phyloP scores from a whole-genome alignment of 2,888 invertebrate species.

The Cryptus viduatorius region DNA sequence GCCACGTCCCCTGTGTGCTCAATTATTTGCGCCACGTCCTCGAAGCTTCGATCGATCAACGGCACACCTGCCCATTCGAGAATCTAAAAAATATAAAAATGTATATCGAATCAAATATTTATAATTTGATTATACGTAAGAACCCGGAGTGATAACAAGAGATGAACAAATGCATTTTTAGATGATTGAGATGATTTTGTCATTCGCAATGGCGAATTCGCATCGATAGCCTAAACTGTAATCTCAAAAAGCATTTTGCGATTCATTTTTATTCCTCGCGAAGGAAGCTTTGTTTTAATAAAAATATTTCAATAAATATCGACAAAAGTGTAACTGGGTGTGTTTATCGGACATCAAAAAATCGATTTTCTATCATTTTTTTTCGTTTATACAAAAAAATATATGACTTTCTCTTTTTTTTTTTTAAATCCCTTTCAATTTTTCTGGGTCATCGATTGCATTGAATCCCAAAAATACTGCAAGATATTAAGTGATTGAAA shows the following conservation, averaged over 20 bases:
- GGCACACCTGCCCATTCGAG: conserved; percentile 96
- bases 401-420: background rate
- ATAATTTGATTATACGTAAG: background rate
- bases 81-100: conserved; percentile 86
- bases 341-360: no score
- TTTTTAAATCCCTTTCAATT: background rate
- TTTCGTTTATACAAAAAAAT: background rate
- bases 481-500: no score
- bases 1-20: conserved; percentile 94
- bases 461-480: no score
- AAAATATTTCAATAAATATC: no score
- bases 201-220: background rate
- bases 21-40: conserved; percentile 96
- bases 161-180: background rate
- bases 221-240: background rate
- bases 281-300: no score
- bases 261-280: no score
- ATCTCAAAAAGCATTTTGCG: no score
- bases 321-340: no score
- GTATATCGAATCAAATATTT: background rate
- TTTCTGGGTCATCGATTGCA: no score
- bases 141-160: background rate
- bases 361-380: no score
- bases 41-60: conserved; percentile 95
- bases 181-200: background rate